Evolutionary conservation across 2,113 vertebrate genomes (phyloP).

Genomic region (Himantopus leucocephalus): DNA sequence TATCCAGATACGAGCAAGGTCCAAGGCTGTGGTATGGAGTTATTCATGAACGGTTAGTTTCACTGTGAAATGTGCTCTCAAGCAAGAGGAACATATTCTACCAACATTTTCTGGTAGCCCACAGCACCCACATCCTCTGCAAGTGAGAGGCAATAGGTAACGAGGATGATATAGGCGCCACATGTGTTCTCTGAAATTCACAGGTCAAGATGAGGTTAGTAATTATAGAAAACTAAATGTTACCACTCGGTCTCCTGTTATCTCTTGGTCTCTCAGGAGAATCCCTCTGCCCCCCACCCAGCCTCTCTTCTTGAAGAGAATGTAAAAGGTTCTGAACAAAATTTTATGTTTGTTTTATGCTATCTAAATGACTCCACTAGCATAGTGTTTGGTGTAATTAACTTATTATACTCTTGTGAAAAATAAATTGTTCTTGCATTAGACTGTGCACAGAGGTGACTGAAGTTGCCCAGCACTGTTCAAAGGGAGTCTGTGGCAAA

Average conservation of each 20-base stretch:
- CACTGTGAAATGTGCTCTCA: not conserved
- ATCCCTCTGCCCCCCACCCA: not conserved
- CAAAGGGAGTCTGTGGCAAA: not conserved
- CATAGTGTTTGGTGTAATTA: not conserved
- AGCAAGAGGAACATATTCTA: not conserved
- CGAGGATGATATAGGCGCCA: not conserved
- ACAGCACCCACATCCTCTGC: slow-evolving; percentile 58
- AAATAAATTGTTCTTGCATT: not conserved
- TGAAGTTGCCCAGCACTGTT: not conserved
- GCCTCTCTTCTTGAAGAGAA: not conserved
- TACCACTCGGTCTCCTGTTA: accelerated
- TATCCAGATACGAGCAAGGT: not conserved
- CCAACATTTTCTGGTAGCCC: slow-evolving; percentile 44
- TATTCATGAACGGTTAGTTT: not conserved
- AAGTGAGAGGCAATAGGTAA: slow-evolving; percentile 3
- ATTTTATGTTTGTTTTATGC: not conserved
- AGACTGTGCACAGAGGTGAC: not conserved
- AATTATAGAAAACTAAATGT: not conserved
- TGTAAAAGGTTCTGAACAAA: not conserved
- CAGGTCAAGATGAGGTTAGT: not conserved
- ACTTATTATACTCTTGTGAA: not conserved
- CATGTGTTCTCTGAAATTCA: not conserved
- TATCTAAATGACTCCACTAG: not conserved
- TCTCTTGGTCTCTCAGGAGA: not conserved
- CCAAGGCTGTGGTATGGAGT: not conserved